A percentile compares a stretch with the other conserved stretches of the same genome.
phyloP scores from a whole-genome alignment of 2,888 invertebrate species.

The Lydus trimaculatus region DNA sequence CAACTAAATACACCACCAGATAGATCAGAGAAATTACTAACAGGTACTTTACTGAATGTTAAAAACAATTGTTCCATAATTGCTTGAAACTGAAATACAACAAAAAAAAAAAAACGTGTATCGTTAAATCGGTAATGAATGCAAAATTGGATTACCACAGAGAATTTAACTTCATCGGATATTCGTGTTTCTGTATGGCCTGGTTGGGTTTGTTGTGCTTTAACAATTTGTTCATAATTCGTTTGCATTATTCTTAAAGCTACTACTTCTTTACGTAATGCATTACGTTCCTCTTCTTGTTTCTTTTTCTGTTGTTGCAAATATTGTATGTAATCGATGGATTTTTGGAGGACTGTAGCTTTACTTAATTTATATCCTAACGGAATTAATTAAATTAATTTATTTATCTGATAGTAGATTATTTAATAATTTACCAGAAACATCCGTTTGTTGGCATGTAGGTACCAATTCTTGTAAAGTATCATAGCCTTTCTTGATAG shows the following conservation, averaged over 20 bases:
- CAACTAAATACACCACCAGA: conserved; percentile 96
- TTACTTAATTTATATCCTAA: conserved; percentile 90
- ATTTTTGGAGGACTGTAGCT: conserved; percentile 93
- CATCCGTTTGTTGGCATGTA: conserved; percentile 91
- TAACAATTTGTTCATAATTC: conserved; percentile 96
- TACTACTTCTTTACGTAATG: conserved; percentile 88
- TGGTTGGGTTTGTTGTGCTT: conserved; percentile 92
- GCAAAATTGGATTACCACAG: conserved; percentile 79
- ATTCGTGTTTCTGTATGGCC: conserved; percentile 88
- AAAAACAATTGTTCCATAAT: conserved; percentile 94
- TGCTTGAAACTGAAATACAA: conserved; percentile 80
- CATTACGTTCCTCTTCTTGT: conserved; percentile 93
- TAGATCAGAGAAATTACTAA: conserved; percentile 90
- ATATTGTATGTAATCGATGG: conserved; percentile 92
- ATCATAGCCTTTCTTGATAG: conserved; percentile 97
- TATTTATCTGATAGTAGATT: not conserved
- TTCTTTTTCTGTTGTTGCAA: conserved; percentile 90
- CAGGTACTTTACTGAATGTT: conserved; percentile 89
- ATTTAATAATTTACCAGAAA: conserved; percentile 65
- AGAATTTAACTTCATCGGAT: conserved; percentile 95
- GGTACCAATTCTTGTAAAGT: conserved; percentile 92
- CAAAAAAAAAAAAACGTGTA: not conserved
- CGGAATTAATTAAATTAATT: not conserved
- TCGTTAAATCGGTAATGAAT: not conserved
- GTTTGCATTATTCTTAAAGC: conserved; percentile 93